These are phyloP conservation scores for Oryctes rhinoceros DNA, from an alignment of 1,140 invertebrate genomes.

Conservation along the genomic window DNA sequence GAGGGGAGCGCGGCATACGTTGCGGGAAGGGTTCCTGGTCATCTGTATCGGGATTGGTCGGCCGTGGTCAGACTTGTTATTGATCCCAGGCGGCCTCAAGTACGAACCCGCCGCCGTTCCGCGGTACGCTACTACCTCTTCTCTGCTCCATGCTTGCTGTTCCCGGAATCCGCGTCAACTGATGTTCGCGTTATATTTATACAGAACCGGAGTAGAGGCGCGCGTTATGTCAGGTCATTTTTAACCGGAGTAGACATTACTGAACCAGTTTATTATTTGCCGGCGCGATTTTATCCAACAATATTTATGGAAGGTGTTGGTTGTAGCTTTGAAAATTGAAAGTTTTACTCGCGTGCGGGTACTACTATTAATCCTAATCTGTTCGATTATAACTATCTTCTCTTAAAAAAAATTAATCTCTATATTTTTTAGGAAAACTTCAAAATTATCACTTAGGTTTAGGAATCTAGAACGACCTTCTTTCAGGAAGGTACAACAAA, in stretches of 20 bases:
- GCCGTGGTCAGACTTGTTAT: constrained; percentile 40
- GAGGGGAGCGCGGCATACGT: background rate
- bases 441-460: too few species aligned
- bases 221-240: background rate
- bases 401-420: too few species aligned
- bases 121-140: constrained; percentile 12
- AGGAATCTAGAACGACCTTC: too few species aligned
- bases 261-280: too few species aligned
- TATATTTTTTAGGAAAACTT: too few species aligned
- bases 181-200: constrained; percentile 14
- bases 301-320: too few species aligned
- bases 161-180: constrained; percentile 27
- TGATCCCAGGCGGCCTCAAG: constrained; percentile 38
- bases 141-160: constrained; percentile 29
- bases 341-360: background rate
- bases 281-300: too few species aligned
- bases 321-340: too few species aligned
- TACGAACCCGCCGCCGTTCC: constrained; percentile 30
- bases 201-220: constrained; percentile 6
- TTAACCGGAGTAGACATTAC: too few species aligned
- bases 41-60: constrained; percentile 36
- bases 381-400: too few species aligned
- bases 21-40: constrained; percentile 34
- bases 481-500: too few species aligned
- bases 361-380: too few species aligned